A percentile compares a stretch with the other conserved stretches of the same genome.
These are phyloP conservation scores for Ochotona princeps DNA, from an alignment of 2,113 vertebrate species.

Conservation along the genomic window DNA sequence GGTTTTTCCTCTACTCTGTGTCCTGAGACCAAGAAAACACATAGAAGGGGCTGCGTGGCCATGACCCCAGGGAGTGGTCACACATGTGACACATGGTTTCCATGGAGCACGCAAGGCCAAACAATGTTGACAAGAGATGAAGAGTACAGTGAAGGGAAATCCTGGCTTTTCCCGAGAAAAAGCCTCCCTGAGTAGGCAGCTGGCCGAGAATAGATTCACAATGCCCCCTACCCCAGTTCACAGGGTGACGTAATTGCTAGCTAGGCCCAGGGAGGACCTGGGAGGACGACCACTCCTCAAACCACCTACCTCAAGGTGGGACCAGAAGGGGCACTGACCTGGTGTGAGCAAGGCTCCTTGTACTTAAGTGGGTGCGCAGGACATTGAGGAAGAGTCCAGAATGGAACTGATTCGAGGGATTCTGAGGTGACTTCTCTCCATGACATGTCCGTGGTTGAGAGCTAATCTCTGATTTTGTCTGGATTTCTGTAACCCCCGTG, in stretches of 20 bases:
- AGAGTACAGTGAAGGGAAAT: background rate
- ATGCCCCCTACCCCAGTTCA: too few relatives aligned
- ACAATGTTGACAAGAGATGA: background rate
- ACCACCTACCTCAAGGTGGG: background rate
- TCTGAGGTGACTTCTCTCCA: background rate
- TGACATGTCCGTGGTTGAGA: background rate
- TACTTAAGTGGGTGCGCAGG: accelerated
- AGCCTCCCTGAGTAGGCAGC: background rate
- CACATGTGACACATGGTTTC: background rate
- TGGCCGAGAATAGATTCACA: background rate
- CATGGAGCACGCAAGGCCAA: background rate
- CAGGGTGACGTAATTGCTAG: background rate
- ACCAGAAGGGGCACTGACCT: background rate
- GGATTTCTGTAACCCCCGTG: background rate
- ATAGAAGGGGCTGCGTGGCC: background rate
- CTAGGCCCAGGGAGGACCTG: background rate
- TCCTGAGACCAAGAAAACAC: background rate
- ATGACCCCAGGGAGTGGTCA: background rate
- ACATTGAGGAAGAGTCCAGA: background rate
- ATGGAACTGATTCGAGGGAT: background rate
- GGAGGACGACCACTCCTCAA: background rate
- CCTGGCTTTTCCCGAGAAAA: background rate
- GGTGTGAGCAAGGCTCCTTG: accelerated
- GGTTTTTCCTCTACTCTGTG: background rate
- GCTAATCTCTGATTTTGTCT: background rate